Base-by-base conservation (phyloP, 2,888 invertebrate species). In the Aporophyla nigra region DNA sequence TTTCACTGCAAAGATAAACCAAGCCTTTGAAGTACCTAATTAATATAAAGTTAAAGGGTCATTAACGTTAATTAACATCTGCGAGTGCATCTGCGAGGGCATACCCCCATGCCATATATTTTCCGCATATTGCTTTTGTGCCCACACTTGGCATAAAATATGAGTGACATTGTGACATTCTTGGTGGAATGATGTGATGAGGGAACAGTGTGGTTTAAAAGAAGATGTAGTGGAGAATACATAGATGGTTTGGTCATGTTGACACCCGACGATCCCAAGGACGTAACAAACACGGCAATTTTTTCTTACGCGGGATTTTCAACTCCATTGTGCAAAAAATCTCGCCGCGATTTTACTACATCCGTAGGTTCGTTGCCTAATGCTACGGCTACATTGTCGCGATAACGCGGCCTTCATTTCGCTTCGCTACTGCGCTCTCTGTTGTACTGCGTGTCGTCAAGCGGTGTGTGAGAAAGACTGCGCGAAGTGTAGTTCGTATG, bases 131-230 rank as follows among this genome's bases (percentile, higher is more conserved):
- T 67, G 72, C 85, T 76, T 76, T 76, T 72, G 62, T 19, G 19
- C 73, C 43, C 51, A 69, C 40, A 76, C 53, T 82, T 78, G 53
- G 43, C 74, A 82, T 85, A 75, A 33, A 66, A 85, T 73, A 71
- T 69, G 59, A 85, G 71, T 77, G 66, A 58, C 43, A n/a, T 14
- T 67, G n/a, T 71, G 49, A 59, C 65, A 70, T 58, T 66, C 59
- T 51, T 33, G 53, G 10, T 46, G 1, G 10, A 1, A 10, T 46
- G 10, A 46, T 46, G 43, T 46, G 0, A 10, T 46, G 10, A 46
- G 10, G 10, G 10, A 10, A 12, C 43, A 1, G 10, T 12, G 43
- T 10, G 43, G 43, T 46, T 10, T 10, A 46, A 10, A 46, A 46
- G 43, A 46, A 46, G 43, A 12, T 46, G 43, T 46, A 46, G 10